A percentile compares a stretch with the other conserved stretches of the same genome.
Conservation (phyloP, 2,113 vertebrate species). For the Campylomormyrus tamandua region DNA sequence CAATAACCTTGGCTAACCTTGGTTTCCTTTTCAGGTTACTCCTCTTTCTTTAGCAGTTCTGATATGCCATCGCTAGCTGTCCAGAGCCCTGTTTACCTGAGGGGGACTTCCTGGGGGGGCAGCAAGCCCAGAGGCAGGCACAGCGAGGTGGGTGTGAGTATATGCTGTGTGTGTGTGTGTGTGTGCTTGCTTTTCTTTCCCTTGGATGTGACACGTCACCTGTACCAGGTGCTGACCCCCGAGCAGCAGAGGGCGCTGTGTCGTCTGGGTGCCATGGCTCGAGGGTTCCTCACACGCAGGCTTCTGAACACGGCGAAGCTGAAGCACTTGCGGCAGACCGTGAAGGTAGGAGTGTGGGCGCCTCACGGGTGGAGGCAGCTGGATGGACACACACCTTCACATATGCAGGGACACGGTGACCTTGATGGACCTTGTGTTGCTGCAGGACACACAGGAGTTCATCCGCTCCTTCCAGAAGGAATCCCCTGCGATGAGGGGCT, state of each 20-base stretch:
- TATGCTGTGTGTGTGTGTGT: neutral
- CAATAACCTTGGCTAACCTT: neutral
- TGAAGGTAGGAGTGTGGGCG: conserved; percentile 61
- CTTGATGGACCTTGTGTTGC: neutral
- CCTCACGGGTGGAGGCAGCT: neutral
- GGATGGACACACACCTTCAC: neutral
- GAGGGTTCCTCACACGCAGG: conserved; percentile 83
- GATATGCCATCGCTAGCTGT: conserved; percentile 47
- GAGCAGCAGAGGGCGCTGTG: conserved; percentile 71
- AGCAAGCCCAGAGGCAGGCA: conserved; percentile 64
- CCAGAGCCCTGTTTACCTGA: conserved; percentile 68
- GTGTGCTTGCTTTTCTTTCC: neutral
- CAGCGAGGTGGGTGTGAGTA: conserved; percentile 66
- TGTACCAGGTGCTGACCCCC: conserved; percentile 63
- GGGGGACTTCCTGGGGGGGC: conserved; percentile 60
- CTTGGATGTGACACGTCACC: neutral
- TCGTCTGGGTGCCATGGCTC: conserved; percentile 73
- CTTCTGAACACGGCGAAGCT: conserved; percentile 85
- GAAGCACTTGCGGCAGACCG: conserved; percentile 80
- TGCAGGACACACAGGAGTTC: conserved; percentile 85
- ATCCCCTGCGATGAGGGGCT: conserved; percentile 63
- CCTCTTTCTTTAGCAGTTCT: conserved; percentile 51
- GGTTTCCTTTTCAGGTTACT: conserved; percentile 38
- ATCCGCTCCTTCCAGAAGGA: conserved; percentile 78
- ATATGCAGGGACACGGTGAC: neutral